Base-by-base conservation (phyloP, 2,113 vertebrate species). In the Formicarius rufipectus region DNA sequence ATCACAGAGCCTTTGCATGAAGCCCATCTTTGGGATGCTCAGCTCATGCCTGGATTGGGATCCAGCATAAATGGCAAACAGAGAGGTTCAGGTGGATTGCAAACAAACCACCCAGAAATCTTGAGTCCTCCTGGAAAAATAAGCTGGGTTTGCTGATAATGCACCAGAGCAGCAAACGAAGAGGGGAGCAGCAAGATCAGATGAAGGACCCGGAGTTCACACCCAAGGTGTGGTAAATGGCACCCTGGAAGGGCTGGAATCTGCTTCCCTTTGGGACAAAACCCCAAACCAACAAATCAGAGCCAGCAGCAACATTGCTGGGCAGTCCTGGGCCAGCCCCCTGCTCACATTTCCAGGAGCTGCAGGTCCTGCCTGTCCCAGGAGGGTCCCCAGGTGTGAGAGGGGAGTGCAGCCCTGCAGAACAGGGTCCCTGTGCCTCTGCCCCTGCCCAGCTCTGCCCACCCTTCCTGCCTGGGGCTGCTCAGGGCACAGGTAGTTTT, bases 161-260 rank as follows among this genome's bases (percentile, higher is more conserved):
- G 53, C 55, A 15, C 11, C 24, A 4, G 2, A 30, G 74, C 10
- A 83, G 74, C n/a, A 44, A 80, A 81, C 60, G 40, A n/a, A 55
- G 31, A 63, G 62, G 49, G 25, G 35, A 89, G 20, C 8, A 4
- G 37, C 42, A 30, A 14, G 72, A 73, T 72, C 44, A 33, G 9
- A 4, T 5, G 64, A 35, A 23, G 64, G 47, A 10, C 75, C 74
- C 1, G 0, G n/a, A 50, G 62, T 23, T 79, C 37, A 4, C 18
- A 30, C 6, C 60, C 67, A 16, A 67, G 67, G 67, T 23, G 12
- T 1, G 17, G 52, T 12, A 49, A 78, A 23, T 10, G 19, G 55
- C 10, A 18, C 1, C 0, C 3, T 7, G 7, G 8, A 21, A 79
- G 42, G 73, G 25, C n/a, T 31, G 14, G 31, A 30, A 39, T 24